Evolutionary conservation across 2,113 vertebrate species (phyloP).

Genomic region (Bufo bufo): DNA sequence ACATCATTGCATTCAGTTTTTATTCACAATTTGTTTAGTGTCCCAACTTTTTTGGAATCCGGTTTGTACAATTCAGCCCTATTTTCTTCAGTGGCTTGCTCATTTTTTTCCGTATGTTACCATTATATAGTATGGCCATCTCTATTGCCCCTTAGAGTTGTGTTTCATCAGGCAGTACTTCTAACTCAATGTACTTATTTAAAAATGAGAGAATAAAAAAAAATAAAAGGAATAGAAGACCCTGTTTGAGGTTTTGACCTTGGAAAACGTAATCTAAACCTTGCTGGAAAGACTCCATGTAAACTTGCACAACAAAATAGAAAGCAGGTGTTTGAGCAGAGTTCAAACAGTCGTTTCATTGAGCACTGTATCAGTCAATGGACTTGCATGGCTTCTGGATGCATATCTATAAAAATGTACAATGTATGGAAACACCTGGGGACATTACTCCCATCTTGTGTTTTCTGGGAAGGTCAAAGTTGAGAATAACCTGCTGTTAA

Average conservation of each 20-base stretch:
- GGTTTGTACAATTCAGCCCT: not conserved
- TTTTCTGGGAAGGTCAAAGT: constrained; percentile 56
- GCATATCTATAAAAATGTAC: constrained; percentile 55
- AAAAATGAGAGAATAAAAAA: not conserved
- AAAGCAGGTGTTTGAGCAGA: constrained; percentile 53
- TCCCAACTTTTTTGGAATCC: no score
- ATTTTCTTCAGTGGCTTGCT: not conserved
- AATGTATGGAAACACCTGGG: constrained; percentile 55
- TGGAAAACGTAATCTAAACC: constrained; percentile 50
- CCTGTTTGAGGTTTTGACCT: constrained; percentile 37
- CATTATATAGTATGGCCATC: not conserved
- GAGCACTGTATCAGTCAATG: constrained; percentile 46
- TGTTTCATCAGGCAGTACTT: not conserved
- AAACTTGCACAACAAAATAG: constrained; percentile 57
- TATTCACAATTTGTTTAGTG: no score
- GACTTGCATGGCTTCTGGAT: constrained; percentile 49
- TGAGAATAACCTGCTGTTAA: constrained; percentile 56
- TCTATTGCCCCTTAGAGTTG: not conserved
- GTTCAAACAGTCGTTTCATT: constrained; percentile 55
- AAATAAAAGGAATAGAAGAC: constrained; percentile 15
- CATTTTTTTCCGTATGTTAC: not conserved
- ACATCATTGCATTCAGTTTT: no score
- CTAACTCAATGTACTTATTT: constrained; percentile 22
- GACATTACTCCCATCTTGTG: constrained; percentile 43
- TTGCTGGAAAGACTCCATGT: constrained; percentile 56